Conservation (phyloP, 2,888 invertebrate genomes). For the Argyresthia goedartella region DNA sequence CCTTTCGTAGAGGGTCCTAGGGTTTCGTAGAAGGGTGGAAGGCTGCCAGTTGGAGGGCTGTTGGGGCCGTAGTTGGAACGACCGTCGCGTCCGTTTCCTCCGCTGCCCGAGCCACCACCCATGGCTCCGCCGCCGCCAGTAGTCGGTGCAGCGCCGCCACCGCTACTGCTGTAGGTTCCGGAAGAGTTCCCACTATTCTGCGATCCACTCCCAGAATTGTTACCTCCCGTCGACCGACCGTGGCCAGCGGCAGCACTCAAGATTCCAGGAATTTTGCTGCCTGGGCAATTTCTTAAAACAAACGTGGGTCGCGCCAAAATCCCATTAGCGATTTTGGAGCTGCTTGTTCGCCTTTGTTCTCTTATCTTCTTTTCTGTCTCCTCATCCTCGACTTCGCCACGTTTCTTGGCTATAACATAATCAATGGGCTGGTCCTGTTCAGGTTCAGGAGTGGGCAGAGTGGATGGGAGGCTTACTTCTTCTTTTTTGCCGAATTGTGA, state of each 20-base stretch:
- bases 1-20: constrained; percentile 75
- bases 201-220: constrained; percentile 62
- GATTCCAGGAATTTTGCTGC: constrained; percentile 74
- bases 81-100: constrained; percentile 84
- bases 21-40: constrained; percentile 92
- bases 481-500: constrained; percentile 63
- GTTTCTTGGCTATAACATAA: constrained; percentile 87
- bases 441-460: constrained; percentile 69
- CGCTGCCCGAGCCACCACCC: constrained; percentile 81
- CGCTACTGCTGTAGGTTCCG: constrained; percentile 67
- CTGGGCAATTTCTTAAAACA: constrained; percentile 68
- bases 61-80: constrained; percentile 89
- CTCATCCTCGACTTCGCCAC: constrained; percentile 76
- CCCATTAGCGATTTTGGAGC: constrained; percentile 74
- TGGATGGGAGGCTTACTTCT: constrained; percentile 64
- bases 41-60: constrained; percentile 87
- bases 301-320: constrained; percentile 64
- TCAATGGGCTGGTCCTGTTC: constrained; percentile 91
- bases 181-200: constrained; percentile 56
- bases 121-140: constrained; percentile 73
- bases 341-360: constrained; percentile 77
- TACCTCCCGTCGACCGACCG: constrained; percentile 76
- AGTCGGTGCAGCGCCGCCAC: constrained; percentile 68
- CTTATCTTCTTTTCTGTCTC: constrained; percentile 77
- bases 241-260: constrained; percentile 85